Evolutionary conservation across 1,140 invertebrate genomes (phyloP), one percentile per base, ranked within the genome.

Genomic region (Nylanderia fulva): DNA sequence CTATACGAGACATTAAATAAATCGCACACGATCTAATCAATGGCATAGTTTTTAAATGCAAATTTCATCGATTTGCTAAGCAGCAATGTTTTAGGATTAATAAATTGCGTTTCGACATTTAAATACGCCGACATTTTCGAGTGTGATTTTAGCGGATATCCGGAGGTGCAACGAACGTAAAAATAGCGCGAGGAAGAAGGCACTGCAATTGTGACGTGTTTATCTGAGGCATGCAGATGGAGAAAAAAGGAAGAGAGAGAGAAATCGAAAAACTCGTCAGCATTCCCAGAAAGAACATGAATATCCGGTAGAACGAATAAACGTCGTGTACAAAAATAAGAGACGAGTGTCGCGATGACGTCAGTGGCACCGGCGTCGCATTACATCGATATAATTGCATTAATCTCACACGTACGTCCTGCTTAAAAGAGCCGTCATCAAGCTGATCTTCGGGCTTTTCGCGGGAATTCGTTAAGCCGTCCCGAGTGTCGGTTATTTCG

Each of bases 371-470:
- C 85, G 85, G 90, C 85, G 85, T 92, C 91, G 68, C 77, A 71
- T 92, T 91, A 91, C 91, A 92, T 87, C 86, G 86, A 90, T 88
- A 80, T 91, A 91, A 92, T 91, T 92, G 83, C 86, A 88, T 91
- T 91, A 92, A 91, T 88, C 75, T 79, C 82, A 75, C 82, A 80
- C 85, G 86, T 88, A 82, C 58, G 21, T 60, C 71, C 74, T 75
- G 45, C 69, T 74, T 77, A 74, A 90, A 76, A 89, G 60, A 83
- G 18, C 60, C 76, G 64, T 80, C 80, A 72, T 90, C 80, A 76
- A 87, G 84, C 71, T 72, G 64, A 85, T 80, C 86, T 77, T 68
- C 39, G 54, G 42, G 72, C 39, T 71, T 69, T 52, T 61, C 61
- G 71, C 80, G 58, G 71, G 29, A 84, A 84, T 84, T 84, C 42